Percentiles rank a stretch among this genome's conserved stretches.
Evolutionary conservation across 2,888 invertebrate genomes (phyloP).

Genomic region (Xestia rhomboidea): DNA sequence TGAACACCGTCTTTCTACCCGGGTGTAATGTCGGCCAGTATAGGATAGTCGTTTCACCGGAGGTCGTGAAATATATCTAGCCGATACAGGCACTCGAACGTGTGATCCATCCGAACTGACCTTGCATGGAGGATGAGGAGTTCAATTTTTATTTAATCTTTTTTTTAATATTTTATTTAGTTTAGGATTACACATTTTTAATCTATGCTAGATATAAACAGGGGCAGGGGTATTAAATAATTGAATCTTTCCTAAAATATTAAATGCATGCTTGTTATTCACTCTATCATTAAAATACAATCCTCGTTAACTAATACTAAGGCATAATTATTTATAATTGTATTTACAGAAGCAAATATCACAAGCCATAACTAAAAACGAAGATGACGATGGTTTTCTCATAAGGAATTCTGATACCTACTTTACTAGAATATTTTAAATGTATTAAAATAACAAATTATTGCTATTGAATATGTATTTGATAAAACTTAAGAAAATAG

Average conservation of each 20-base stretch:
- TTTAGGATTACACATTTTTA: neutral
- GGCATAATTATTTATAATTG: neutral
- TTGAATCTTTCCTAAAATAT: too few species aligned
- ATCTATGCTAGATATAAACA: too few species aligned
- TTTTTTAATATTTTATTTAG: neutral
- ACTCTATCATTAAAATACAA: neutral
- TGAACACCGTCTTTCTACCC: constrained; percentile 10
- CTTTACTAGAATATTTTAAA: neutral
- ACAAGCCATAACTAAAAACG: neutral
- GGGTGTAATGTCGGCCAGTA: constrained; percentile 30
- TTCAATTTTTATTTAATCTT: neutral
- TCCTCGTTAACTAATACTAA: neutral
- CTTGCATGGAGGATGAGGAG: constrained; percentile 6
- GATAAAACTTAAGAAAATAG: neutral
- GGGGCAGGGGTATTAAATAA: too few species aligned
- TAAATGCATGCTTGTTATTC: neutral
- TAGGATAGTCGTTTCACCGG: constrained; percentile 32
- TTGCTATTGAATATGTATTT: neutral
- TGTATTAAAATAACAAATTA: too few species aligned
- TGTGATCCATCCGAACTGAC: constrained; percentile 18
- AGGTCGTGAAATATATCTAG: constrained; percentile 49
- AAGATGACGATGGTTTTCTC: neutral
- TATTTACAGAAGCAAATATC: neutral
- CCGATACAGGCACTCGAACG: constrained; percentile 18
- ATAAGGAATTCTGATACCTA: neutral